A percentile compares a stretch with the other conserved stretches of the same genome.
Conservation (phyloP, 2,113 vertebrate genomes). For the Myrmophylax atrothorax region DNA sequence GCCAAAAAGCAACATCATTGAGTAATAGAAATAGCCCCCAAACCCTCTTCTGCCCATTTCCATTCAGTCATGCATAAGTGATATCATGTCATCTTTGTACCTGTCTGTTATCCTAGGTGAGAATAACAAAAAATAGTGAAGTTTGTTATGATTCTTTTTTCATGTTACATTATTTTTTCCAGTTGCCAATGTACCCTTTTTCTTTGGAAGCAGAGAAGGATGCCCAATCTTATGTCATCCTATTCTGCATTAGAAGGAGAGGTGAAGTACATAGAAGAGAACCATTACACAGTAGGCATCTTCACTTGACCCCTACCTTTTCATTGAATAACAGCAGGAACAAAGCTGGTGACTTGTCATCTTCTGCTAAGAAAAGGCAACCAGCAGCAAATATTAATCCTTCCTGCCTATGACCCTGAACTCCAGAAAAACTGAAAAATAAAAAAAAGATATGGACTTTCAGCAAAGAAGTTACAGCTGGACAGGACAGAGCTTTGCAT, state of each 20-base stretch:
- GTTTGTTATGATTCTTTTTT: not conserved
- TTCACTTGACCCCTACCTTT: not conserved
- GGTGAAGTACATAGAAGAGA: not conserved
- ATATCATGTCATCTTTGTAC: not conserved
- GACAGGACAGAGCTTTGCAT: not conserved
- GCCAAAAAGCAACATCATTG: not conserved
- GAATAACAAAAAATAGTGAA: not conserved
- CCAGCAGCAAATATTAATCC: not conserved
- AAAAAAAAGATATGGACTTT: not conserved
- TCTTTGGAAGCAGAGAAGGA: not conserved
- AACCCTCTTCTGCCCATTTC: not conserved
- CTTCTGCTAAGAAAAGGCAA: not conserved
- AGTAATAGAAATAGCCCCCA: not conserved
- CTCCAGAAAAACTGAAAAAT: not conserved
- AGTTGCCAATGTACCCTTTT: not conserved
- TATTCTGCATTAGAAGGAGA: not conserved
- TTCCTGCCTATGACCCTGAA: fast-evolving
- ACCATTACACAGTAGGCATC: not conserved
- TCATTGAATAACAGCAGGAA: not conserved
- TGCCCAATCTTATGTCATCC: not conserved
- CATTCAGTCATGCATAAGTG: not conserved
- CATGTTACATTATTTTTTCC: not conserved
- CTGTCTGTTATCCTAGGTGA: not conserved
- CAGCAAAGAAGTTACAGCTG: not conserved
- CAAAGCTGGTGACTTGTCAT: not conserved